Evolutionary conservation across 1,140 invertebrate genomes (phyloP), one percentile per base, ranked within the genome.

Genomic region (Dendrolimus punctatus): DNA sequence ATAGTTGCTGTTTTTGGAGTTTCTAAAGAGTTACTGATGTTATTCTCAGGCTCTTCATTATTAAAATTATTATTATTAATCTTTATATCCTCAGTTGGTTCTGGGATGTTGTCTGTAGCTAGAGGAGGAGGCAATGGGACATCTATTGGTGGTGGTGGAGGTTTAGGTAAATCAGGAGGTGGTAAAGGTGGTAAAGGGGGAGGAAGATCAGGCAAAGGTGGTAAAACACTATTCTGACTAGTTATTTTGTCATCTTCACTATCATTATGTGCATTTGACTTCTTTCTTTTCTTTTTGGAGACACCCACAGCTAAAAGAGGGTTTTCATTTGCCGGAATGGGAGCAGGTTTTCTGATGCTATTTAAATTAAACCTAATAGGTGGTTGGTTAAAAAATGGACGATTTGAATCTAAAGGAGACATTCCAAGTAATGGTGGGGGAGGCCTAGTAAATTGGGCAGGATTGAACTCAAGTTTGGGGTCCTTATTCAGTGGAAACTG

Each of bases 281-380:
- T 90, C 76, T 93, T 94, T 54, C 92, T 90, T 73, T 93, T 94
- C 82, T 93, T 94, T 86, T 94, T 94, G 6, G 89, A 87, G 36
- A 87, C 88, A 46, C 88, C 90, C 58, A 88, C 91, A 4, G 78
- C 68, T 40, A 81, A 58, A 46, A 87, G 72, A 9, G 84, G 84
- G 66, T 87, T 87, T 64, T 78, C 80, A 60, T 73, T 87, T 62
- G 57, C 76, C 63, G 67, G 87, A 80, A 66, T 83, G 66, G 62
- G 90, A 62, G 64, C 83, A 76, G 58, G 66, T 63, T 83, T 85
- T 54, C 72, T 75, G 56, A 88, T 80, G 67, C 87, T 89, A 62
- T 91, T 91, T 52, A 90, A 85, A 64, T 89, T 90, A 53, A 90
- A 82, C 55, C 90, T 89, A 53, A 91, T 90, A 39, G 90, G 89